These are phyloP conservation scores for Copidosoma aretas DNA, from an alignment of 2,888 invertebrate genomes.

Conservation along the genomic window DNA sequence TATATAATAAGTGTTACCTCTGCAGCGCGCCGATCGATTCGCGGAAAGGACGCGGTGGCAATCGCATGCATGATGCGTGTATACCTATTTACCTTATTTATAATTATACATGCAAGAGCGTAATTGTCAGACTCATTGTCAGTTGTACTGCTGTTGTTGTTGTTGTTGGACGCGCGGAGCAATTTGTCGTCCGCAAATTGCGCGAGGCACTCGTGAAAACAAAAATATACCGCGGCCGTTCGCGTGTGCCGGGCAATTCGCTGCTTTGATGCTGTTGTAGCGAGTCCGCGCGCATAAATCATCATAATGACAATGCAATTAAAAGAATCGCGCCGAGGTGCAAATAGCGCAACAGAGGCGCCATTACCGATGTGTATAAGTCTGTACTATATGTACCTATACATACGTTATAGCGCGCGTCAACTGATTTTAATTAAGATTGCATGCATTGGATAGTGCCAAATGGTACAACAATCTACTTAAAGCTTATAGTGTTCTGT, in stretches of 20 bases:
- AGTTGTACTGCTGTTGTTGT: no score
- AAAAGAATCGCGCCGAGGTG: slow-evolving; percentile 4
- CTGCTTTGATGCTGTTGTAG: no score
- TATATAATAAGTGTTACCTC: no score
- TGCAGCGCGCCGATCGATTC: no score
- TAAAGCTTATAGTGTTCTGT: neutral
- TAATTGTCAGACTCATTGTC: no score
- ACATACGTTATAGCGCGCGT: slow-evolving; percentile 3
- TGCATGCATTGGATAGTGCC: neutral
- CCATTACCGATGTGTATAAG: slow-evolving; percentile 12
- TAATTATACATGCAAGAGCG: no score
- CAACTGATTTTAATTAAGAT: slow-evolving; percentile 40
- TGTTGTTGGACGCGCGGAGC: neutral
- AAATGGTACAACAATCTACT: no score
- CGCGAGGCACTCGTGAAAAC: slow-evolving; percentile 11
- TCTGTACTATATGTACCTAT: no score
- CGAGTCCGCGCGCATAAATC: slow-evolving; percentile 29
- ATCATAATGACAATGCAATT: slow-evolving; percentile 39
- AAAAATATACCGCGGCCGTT: slow-evolving; percentile 3
- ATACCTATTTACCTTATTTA: no score
- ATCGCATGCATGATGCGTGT: no score
- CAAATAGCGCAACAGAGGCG: slow-evolving; percentile 2
- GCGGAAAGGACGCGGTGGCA: no score
- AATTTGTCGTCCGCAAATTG: slow-evolving; percentile 33
- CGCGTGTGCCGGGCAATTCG: neutral